These are phyloP conservation scores for Taenioides sp. DNA, from an alignment of 2,797 vertebrate genomes.

Conservation along the genomic window DNA sequence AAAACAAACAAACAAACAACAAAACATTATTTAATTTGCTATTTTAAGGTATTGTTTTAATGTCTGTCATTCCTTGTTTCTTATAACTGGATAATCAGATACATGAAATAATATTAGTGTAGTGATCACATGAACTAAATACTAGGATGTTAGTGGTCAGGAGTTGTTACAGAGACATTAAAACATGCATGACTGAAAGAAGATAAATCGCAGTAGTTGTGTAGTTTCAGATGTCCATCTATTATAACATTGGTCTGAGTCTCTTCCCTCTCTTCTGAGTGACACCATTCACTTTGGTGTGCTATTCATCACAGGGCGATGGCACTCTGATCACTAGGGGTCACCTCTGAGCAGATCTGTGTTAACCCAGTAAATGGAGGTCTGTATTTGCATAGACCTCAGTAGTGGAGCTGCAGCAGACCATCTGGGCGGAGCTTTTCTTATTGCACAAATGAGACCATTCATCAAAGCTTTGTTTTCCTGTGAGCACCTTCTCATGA, in stretches of 20 bases:
- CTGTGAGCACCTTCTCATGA: constrained; percentile 67
- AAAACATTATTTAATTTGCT: not conserved
- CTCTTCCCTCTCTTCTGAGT: constrained; percentile 27
- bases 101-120: not conserved
- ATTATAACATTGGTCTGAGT: constrained; percentile 33
- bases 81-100: not conserved
- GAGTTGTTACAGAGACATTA: constrained; percentile 8
- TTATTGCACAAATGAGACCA: constrained; percentile 70
- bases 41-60: not conserved
- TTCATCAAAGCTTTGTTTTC: constrained; percentile 77
- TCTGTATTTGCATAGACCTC: constrained; percentile 64
- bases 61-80: not conserved
- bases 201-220: constrained; percentile 28
- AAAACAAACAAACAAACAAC: not conserved
- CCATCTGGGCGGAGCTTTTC: constrained; percentile 60
- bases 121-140: not conserved
- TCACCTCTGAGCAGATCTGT: constrained; percentile 64
- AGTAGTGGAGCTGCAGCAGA: constrained; percentile 50
- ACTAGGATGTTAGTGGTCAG: constrained; percentile 12
- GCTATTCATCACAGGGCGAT: constrained; percentile 52
- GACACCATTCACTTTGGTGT: constrained; percentile 34
- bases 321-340: constrained; percentile 54
- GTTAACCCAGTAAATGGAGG: constrained; percentile 70
- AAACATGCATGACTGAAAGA: constrained; percentile 11
- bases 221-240: constrained; percentile 32